These are phyloP conservation scores for Drosophila acutilabella DNA, from an alignment of 2,888 invertebrate species.

Conservation along the genomic window DNA sequence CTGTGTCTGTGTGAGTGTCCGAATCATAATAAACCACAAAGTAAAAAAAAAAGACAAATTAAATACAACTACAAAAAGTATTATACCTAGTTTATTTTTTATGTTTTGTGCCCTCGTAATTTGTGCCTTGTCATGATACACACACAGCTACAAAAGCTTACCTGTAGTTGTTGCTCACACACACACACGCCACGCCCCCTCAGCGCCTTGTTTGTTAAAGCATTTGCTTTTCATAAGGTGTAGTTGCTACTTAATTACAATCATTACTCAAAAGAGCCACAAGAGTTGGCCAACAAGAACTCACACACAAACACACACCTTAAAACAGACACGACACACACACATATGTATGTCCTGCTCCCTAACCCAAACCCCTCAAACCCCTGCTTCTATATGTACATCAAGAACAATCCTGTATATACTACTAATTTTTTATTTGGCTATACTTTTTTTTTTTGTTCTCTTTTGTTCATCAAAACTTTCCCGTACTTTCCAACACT, in stretches of 20 bases:
- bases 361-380: too few relatives aligned
- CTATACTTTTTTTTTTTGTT: constrained; percentile 43
- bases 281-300: constrained; percentile 44
- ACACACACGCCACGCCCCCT: constrained; percentile 50
- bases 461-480: constrained; percentile 37
- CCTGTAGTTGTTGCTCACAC: constrained; percentile 54
- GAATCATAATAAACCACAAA: constrained; percentile 14
- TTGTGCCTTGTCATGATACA: constrained; percentile 73
- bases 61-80: constrained; percentile 60
- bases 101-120: constrained; percentile 58
- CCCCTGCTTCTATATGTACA: constrained; percentile 20
- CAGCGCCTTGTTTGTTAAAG: constrained; percentile 59
- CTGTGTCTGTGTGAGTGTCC: constrained; percentile 8
- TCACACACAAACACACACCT: constrained; percentile 19
- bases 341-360: constrained; percentile 45
- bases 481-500: constrained; percentile 52
- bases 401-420: constrained; percentile 28
- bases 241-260: constrained; percentile 79
- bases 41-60: constrained; percentile 47
- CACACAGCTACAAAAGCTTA: constrained; percentile 57
- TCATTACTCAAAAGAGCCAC: constrained; percentile 74
- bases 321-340: constrained; percentile 17
- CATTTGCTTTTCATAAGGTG: constrained; percentile 75
- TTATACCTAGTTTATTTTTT: constrained; percentile 60
- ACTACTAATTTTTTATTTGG: constrained; percentile 4